phyloP scores from a whole-genome alignment of 2,888 invertebrate genomes.

The Deroplatys truncata region DNA sequence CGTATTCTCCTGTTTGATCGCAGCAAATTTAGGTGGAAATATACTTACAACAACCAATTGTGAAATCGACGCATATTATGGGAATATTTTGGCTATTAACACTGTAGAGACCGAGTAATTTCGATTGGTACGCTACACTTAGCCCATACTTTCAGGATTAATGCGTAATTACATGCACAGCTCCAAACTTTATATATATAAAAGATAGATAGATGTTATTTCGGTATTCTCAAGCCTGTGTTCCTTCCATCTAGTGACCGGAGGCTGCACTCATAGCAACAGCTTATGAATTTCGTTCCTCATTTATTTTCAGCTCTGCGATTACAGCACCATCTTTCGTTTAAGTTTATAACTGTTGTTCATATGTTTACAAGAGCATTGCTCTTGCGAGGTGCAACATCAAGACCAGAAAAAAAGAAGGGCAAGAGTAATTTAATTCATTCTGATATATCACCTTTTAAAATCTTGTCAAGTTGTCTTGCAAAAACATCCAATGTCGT shows the following conservation, averaged over 20 bases:
- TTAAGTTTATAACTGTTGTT: not conserved
- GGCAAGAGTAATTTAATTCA: not conserved
- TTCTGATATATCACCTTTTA: not conserved
- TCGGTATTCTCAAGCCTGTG: too few species aligned
- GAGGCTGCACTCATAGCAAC: not conserved
- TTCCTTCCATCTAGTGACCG: not conserved
- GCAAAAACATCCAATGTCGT: conserved; percentile 56
- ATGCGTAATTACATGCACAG: too few species aligned
- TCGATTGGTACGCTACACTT: too few species aligned
- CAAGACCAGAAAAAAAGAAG: not conserved
- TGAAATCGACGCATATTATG: too few species aligned
- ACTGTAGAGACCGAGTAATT: too few species aligned
- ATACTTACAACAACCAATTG: too few species aligned
- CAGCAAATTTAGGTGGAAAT: too few species aligned
- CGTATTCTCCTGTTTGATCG: too few species aligned
- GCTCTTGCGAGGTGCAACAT: not conserved
- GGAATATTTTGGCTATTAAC: too few species aligned
- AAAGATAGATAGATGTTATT: too few species aligned
- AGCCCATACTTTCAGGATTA: too few species aligned
- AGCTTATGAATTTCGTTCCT: not conserved
- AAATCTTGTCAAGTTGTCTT: not conserved
- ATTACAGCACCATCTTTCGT: conserved; percentile 10
- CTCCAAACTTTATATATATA: too few species aligned
- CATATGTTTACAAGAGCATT: conserved; percentile 9
- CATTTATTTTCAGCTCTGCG: not conserved